phyloP scores from a whole-genome alignment of 1,140 invertebrate species.

The Tetramorium simillimum region DNA sequence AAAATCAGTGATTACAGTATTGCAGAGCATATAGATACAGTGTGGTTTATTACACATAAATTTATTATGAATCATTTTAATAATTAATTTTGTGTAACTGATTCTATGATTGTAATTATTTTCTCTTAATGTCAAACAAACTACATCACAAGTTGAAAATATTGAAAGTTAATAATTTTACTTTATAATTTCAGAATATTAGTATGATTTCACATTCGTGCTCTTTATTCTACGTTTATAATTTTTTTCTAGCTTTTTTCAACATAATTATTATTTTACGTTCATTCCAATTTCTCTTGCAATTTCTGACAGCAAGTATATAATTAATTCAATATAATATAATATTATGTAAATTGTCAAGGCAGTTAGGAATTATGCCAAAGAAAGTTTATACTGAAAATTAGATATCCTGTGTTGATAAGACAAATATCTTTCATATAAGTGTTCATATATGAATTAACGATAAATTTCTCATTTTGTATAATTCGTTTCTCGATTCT shows the following conservation, averaged over 20 bases:
- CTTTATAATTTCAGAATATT: not conserved
- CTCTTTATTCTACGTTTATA: not conserved
- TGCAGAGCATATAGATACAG: not conserved
- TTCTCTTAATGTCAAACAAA: not conserved
- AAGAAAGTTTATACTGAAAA: not conserved
- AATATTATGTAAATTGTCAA: not conserved
- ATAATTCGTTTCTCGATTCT: not conserved
- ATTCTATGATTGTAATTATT: not conserved
- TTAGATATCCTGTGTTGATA: not conserved
- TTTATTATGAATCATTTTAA: not conserved
- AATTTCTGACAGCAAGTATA: not conserved
- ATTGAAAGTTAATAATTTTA: not conserved
- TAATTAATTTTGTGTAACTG: not conserved
- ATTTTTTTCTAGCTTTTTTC: not conserved
- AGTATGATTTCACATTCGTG: not conserved
- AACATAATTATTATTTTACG: not conserved
- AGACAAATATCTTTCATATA: constrained; percentile 45
- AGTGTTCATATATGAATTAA: constrained; percentile 23
- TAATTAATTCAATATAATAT: not conserved
- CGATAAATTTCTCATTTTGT: constrained; percentile 16
- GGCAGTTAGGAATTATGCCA: not conserved
- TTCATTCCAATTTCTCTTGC: not conserved
- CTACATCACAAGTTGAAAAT: not conserved
- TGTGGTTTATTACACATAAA: not conserved
- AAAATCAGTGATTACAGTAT: not conserved